These are phyloP conservation scores for Patella caerulea DNA, from an alignment of 2,888 invertebrate genomes.

Conservation along the genomic window DNA sequence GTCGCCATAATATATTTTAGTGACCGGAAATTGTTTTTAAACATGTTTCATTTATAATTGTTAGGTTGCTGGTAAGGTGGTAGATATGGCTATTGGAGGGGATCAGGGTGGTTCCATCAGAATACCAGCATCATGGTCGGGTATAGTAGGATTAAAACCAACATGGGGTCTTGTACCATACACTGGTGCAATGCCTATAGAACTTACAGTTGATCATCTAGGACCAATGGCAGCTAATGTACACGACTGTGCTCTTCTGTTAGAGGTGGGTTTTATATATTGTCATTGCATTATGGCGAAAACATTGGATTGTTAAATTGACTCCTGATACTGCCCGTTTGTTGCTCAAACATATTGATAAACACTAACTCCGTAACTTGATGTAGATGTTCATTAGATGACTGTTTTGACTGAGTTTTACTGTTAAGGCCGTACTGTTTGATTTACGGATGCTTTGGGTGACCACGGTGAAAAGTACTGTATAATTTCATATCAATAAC, in stretches of 20 bases:
- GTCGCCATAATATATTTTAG: no score
- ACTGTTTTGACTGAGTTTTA: no score
- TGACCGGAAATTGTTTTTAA: no score
- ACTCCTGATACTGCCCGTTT: no score
- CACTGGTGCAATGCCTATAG: conserved; percentile 59
- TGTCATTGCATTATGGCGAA: neutral
- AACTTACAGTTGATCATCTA: conserved; percentile 58
- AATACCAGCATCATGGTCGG: conserved; percentile 61
- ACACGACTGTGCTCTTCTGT: conserved; percentile 60
- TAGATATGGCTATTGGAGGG: conserved; percentile 64
- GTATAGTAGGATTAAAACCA: conserved; percentile 67
- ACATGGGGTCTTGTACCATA: conserved; percentile 67
- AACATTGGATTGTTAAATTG: no score
- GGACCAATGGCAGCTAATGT: conserved; percentile 68
- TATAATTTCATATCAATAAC: no score
- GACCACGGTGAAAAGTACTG: no score
- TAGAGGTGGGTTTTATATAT: conserved; percentile 51
- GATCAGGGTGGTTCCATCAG: conserved; percentile 69
- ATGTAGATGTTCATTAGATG: no score
- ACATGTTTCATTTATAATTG: neutral
- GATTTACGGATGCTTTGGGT: no score
- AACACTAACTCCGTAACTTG: no score
- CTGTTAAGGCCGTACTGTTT: no score
- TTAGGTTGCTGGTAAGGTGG: conserved; percentile 55
- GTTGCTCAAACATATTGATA: no score